Evolutionary conservation across 2,797 vertebrate genomes (phyloP), one percentile per base, ranked within the genome.

Genomic region (Orientallactaga sibirica): DNA sequence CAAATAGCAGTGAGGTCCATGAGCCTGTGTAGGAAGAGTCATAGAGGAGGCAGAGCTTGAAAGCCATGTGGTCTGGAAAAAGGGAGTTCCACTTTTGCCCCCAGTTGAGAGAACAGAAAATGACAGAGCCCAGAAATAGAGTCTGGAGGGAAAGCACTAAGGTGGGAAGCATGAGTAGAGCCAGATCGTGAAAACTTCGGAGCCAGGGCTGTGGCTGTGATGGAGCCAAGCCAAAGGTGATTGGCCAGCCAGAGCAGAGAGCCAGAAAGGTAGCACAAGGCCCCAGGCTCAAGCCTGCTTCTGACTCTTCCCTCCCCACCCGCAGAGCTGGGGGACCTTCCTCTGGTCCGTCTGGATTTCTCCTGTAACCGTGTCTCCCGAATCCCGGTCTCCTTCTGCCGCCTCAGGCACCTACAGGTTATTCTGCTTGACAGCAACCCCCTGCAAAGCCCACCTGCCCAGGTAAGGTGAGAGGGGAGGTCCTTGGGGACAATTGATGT

Each of bases 361-460:
- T 99, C 99, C 92, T 99, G 99, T 96, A 99, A 99, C 97, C 98
- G 98, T 1, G 98, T 99, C 85, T 98, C 98, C 67, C 97, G 97
- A 2, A 98, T 99, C 14, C 99, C 99, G 0, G 96, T 99, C 96
- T 99, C 99, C 97, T 99, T 98, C 98, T 99, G 99, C 7, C 99
- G 98, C 95, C 98, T 99, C 7, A 98, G 98, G 4, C 99, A 99
- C 90, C 99, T 99, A 18, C 99, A 99, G 95, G 98, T 97, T 97
- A 98, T 99, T 96, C 85, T 97, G 2, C 97, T 99, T 62, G 99
- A 99, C 97, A 99, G 99, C 98, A 99, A 99, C 95, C 99, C 99
- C 0, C 97, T 99, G 74, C 99, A 99, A 88, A 99, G 98, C 95
- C 99, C 99, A 0, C 99, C 99, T 0, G 99, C 99, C 0, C 99